Base-by-base conservation (phyloP, 1,140 invertebrate genomes). In the Hycleus phaleratus region DNA sequence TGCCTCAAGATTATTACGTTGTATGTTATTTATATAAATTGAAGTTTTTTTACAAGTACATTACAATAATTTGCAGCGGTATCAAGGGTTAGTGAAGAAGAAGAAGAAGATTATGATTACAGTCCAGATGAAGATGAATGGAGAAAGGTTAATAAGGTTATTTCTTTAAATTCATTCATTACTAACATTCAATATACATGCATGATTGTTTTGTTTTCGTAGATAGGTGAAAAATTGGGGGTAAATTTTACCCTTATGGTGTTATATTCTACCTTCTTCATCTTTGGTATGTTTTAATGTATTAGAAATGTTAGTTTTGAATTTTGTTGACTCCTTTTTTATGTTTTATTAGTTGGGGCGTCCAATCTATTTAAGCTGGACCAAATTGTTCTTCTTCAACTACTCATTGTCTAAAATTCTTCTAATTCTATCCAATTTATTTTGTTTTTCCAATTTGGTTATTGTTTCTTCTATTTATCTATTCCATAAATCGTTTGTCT, bases 121-220 rank as follows among this genome's bases (percentile, higher is more conserved):
- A 86, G 84, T 70, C 85, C 84, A 0, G 85, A 88, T 61, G 86
- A 89, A 70, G 85, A 86, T 67, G 87, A 88, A 57, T 84, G 84
- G 77, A 85, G 87, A 67, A 85, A 86, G 52, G 74, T 77, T 61
- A 62, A 64, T 65, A 63, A 73, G 64, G 64, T 68, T 63, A 66
- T 61, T 62, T 55, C 42, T 61, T 47, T 57, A 56, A 60, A 56
- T 26, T 60, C 48, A 62, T 62, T 61, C 57, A 62, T 57, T 49
- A 57, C 56, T 57, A 57, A 49, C 48, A 53, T 53, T 53, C 45
- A 18, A 32, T 43, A 26, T 45, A 12, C 42, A 45, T 45, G 51
- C 51, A 53, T 53, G 51, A 44, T 11, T 45, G 38, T 53, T 51
- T 49, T 51, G 42, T 51, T 51, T 49, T 26, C 46, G 32, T 49